Conservation (phyloP, 1,140 invertebrate species). For the Neotoxoptera formosana region DNA sequence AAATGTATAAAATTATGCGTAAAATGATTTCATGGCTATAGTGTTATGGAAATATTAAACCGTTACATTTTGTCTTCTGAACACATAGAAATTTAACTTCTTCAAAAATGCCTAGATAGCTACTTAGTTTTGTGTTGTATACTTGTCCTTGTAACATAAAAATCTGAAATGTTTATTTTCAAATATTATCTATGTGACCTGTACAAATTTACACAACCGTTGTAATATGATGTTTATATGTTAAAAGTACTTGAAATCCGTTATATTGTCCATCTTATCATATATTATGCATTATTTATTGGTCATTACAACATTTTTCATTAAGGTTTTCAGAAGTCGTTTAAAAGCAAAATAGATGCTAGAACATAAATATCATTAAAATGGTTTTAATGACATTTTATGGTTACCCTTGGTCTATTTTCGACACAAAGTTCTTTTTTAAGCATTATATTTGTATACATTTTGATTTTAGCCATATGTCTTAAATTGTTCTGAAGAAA, state of each 20-base stretch:
- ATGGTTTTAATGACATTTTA: slow-evolving; percentile 24
- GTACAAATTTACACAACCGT: background rate
- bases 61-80: background rate
- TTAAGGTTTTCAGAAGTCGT: background rate
- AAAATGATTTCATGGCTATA: background rate
- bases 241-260: slow-evolving; percentile 13
- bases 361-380: slow-evolving; percentile 9
- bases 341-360: background rate
- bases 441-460: background rate
- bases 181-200: background rate
- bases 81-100: background rate
- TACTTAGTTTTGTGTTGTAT: background rate
- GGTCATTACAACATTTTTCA: slow-evolving; percentile 17
- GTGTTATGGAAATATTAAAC: background rate
- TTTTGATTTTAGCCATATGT: background rate
- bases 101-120: background rate
- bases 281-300: slow-evolving; percentile 5
- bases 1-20: background rate
- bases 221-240: background rate
- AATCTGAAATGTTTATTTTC: slow-evolving; percentile 31
- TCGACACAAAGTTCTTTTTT: slow-evolving; percentile 2
- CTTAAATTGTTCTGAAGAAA: background rate
- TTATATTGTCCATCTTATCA: slow-evolving; percentile 21
- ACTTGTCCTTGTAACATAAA: slow-evolving; percentile 33
- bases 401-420: slow-evolving; percentile 47